A percentile compares a stretch with the other conserved stretches of the same genome.
Conservation (phyloP, 2,113 vertebrate species). For the Podocnemis expansa region DNA sequence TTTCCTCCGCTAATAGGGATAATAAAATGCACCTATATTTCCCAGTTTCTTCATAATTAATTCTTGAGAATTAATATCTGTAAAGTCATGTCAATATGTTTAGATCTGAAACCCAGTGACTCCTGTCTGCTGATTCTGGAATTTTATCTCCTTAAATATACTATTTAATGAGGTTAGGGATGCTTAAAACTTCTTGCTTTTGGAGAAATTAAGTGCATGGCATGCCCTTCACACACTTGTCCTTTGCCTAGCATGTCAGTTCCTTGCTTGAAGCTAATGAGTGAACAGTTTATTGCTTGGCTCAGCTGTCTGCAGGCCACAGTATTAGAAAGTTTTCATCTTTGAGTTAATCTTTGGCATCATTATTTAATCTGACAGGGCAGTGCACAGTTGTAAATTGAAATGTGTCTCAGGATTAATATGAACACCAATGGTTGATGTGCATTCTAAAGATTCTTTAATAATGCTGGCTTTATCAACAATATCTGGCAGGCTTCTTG, state of each 20-base stretch:
- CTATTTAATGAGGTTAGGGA: slow-evolving; percentile 12
- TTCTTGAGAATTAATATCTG: not conserved
- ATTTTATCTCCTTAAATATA: not conserved
- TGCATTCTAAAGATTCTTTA: not conserved
- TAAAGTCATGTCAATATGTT: not conserved
- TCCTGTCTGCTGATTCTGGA: not conserved
- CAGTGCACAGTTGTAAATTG: not conserved
- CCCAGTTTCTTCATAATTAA: too few species aligned
- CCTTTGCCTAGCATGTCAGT: not conserved
- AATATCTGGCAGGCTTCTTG: not conserved
- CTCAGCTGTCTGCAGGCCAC: not conserved
- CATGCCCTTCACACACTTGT: not conserved
- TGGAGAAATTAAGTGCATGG: not conserved
- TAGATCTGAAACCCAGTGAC: not conserved
- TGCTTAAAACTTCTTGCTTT: not conserved
- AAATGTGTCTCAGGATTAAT: not conserved
- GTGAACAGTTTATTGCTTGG: not conserved
- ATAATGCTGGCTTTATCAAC: not conserved
- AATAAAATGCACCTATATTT: not conserved
- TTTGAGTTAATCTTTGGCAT: not conserved
- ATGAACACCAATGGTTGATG: not conserved
- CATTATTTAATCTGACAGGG: not conserved
- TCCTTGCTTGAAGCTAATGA: not conserved
- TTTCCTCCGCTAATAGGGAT: not conserved
- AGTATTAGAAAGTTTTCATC: not conserved